Conservation (phyloP, 2,888 invertebrate species). For the Abscondita cerata region DNA sequence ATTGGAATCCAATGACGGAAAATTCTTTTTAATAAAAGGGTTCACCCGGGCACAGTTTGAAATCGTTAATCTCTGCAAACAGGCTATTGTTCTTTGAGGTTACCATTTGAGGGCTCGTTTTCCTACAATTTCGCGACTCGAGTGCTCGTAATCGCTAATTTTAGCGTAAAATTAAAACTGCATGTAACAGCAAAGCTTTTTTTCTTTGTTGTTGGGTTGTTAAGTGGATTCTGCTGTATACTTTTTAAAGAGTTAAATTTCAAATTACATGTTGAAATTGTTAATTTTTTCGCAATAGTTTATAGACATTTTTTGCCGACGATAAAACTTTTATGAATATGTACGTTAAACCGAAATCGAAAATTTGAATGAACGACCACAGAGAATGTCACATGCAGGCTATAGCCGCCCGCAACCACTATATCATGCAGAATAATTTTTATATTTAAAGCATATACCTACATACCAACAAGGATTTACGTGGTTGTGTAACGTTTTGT, state of each 20-base stretch:
- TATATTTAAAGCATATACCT: background rate
- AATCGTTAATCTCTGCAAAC: conserved; percentile 33
- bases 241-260: no score
- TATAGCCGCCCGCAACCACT: no score
- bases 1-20: conserved; percentile 28
- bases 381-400: no score
- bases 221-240: conserved; percentile 4
- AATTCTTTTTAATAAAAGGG: conserved; percentile 31
- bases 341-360: no score
- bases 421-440: no score
- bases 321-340: no score
- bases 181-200: conserved; percentile 20
- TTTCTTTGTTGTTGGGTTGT: conserved; percentile 13
- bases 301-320: no score
- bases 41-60: conserved; percentile 21
- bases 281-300: no score
- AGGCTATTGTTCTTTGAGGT: conserved; percentile 30
- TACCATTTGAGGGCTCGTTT: conserved; percentile 28
- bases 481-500: background rate
- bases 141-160: conserved; percentile 33
- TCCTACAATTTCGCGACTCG: conserved; percentile 29
- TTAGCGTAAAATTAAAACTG: conserved; percentile 33
- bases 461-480: background rate
- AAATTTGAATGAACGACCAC: no score
- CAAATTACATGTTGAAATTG: no score